Evolutionary conservation across 2,113 vertebrate genomes (phyloP).

Genomic region (Pardalotus punctatus): DNA sequence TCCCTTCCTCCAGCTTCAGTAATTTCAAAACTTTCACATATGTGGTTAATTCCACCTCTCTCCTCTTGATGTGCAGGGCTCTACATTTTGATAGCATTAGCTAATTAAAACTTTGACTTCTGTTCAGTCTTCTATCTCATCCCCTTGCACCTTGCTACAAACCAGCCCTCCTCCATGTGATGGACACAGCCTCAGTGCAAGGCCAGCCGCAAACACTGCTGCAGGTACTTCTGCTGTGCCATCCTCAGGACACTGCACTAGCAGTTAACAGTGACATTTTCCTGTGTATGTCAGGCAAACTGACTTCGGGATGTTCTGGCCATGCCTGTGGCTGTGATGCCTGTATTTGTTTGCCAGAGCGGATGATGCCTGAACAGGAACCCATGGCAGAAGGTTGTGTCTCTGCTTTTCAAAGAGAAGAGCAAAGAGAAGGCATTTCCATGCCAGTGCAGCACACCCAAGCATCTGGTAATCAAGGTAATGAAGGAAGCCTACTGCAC

Average conservation of each 20-base stretch:
- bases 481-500: not conserved
- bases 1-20: not conserved
- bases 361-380: not conserved
- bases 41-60: not conserved
- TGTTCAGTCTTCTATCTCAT: not conserved
- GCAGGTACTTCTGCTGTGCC: not conserved
- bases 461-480: not conserved
- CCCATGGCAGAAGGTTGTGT: not conserved
- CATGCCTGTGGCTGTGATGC: not conserved
- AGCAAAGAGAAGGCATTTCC: not conserved
- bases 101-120: not conserved
- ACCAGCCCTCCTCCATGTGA: not conserved
- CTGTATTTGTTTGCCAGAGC: not conserved
- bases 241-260: not conserved
- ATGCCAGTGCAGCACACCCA: not conserved
- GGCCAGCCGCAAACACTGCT: not conserved
- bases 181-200: not conserved
- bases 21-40: not conserved
- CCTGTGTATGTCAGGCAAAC: not conserved
- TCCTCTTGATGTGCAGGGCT: not conserved
- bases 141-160: not conserved
- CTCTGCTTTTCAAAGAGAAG: not conserved
- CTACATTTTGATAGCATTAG: not conserved
- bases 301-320: not conserved
- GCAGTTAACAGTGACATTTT: not conserved